Conservation (phyloP, 1,140 invertebrate genomes). For the Pogonus chalceus region DNA sequence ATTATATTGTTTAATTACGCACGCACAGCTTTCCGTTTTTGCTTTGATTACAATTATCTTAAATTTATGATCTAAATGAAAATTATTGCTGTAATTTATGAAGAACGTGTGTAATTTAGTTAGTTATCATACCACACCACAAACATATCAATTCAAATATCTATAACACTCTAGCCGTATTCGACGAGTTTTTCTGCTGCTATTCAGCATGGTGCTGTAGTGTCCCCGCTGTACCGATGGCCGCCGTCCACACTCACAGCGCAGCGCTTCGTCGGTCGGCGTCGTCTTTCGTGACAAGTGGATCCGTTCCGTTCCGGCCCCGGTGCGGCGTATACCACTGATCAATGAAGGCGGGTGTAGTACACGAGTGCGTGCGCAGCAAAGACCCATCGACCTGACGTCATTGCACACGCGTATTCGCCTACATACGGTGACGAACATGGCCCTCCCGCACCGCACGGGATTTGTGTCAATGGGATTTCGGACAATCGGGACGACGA, state of each 20-base stretch:
- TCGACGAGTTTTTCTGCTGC: too few species aligned
- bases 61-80: too few species aligned
- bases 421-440: background rate
- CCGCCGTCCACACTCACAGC: background rate
- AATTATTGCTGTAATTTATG: too few species aligned
- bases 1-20: too few species aligned
- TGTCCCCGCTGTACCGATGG: background rate
- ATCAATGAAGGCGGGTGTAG: conserved; percentile 6
- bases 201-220: background rate
- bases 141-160: too few species aligned
- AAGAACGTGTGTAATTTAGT: too few species aligned
- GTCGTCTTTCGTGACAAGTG: background rate
- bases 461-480: conserved; percentile 1
- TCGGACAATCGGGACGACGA: too few species aligned
- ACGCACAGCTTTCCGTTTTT: too few species aligned
- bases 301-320: background rate
- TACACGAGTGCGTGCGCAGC: background rate
- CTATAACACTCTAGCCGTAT: too few species aligned
- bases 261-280: too few species aligned
- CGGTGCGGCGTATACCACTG: background rate
- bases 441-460: background rate
- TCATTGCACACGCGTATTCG: background rate
- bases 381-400: background rate
- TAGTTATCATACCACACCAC: too few species aligned
- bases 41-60: too few species aligned